A percentile compares a stretch with the other conserved stretches of the same genome.
Evolutionary conservation across 2,797 vertebrate species (phyloP).

Genomic region (Protosalanx chinensis): DNA sequence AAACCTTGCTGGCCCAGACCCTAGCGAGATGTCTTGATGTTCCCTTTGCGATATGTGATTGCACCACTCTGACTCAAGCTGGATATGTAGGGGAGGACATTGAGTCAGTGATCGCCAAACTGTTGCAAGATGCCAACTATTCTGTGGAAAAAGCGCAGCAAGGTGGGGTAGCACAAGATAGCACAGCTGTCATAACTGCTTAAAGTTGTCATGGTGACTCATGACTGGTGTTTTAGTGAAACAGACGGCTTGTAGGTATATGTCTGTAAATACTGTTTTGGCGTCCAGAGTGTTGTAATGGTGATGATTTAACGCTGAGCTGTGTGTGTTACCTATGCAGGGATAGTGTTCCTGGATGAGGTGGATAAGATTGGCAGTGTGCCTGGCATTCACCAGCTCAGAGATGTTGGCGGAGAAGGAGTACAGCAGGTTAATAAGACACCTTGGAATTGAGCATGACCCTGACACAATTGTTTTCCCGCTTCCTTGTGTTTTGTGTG

Average conservation of each 20-base stretch:
- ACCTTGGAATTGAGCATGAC: background rate
- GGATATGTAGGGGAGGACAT: slow-evolving; percentile 98
- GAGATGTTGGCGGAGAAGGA: slow-evolving; percentile 97
- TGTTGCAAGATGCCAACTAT: slow-evolving; percentile 97
- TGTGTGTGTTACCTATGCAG: background rate
- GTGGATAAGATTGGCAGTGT: slow-evolving; percentile 99
- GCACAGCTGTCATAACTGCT: background rate
- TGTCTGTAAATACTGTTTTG: background rate
- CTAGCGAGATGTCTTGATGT: slow-evolving; percentile 95
- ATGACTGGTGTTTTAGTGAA: background rate
- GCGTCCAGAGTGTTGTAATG: background rate
- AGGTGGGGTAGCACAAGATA: slow-evolving; percentile 69
- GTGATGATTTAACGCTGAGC: background rate
- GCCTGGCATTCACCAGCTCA: slow-evolving; percentile 96
- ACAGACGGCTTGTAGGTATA: background rate
- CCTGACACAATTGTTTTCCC: background rate
- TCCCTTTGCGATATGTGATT: slow-evolving; percentile 97
- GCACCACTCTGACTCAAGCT: slow-evolving; percentile 97
- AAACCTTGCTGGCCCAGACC: slow-evolving; percentile 95
- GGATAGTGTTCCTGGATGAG: slow-evolving; percentile 79
- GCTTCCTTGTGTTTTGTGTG: too few species aligned
- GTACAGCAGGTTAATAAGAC: slow-evolving; percentile 90
- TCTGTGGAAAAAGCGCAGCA: slow-evolving; percentile 96
- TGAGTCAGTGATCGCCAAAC: slow-evolving; percentile 95
- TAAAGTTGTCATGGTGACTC: background rate